phyloP scores from a whole-genome alignment of 2,797 vertebrate species.

The Chelmon rostratus region DNA sequence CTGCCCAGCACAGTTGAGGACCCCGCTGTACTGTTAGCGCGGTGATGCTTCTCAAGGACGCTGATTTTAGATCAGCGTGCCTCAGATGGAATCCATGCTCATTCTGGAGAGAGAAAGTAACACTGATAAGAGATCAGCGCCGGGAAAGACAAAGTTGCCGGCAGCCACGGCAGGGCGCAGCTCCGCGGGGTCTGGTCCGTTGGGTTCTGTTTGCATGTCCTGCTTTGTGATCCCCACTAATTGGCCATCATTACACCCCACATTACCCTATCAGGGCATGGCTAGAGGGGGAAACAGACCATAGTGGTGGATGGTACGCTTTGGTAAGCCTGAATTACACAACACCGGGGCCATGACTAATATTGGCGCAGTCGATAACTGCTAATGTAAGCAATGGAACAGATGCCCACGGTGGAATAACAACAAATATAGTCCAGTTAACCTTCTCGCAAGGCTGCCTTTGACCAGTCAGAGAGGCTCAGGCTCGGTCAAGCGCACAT shows the following conservation, averaged over 20 bases:
- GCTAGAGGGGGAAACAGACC: slow-evolving; percentile 84
- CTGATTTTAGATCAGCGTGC: slow-evolving; percentile 44
- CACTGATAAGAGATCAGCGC: slow-evolving; percentile 53
- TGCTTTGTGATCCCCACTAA: slow-evolving; percentile 86
- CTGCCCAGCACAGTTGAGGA: slow-evolving; percentile 44
- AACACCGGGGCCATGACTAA: slow-evolving; percentile 83
- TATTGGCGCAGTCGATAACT: slow-evolving; percentile 81
- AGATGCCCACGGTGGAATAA: slow-evolving; percentile 80
- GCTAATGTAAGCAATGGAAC: slow-evolving; percentile 82
- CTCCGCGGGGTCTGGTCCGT: slow-evolving; percentile 60
- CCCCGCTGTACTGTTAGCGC: slow-evolving; percentile 15
- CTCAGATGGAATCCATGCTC: slow-evolving; percentile 23
- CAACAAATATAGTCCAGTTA: slow-evolving; percentile 83
- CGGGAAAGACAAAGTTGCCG: slow-evolving; percentile 33
- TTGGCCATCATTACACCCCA: slow-evolving; percentile 85
- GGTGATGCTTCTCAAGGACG: slow-evolving; percentile 21
- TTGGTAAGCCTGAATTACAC: slow-evolving; percentile 86
- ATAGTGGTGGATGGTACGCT: slow-evolving; percentile 82
- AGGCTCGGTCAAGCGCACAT: slow-evolving; percentile 75
- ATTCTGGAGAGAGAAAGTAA: slow-evolving; percentile 4
- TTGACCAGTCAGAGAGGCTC: slow-evolving; percentile 74
- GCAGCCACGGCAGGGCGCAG: slow-evolving; percentile 53
- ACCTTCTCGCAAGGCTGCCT: slow-evolving; percentile 83
- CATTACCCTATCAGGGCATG: slow-evolving; percentile 84
- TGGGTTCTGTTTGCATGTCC: slow-evolving; percentile 81